These are phyloP conservation scores for Drosophila sproati DNA, from an alignment of 1,140 invertebrate species.

Conservation along the genomic window DNA sequence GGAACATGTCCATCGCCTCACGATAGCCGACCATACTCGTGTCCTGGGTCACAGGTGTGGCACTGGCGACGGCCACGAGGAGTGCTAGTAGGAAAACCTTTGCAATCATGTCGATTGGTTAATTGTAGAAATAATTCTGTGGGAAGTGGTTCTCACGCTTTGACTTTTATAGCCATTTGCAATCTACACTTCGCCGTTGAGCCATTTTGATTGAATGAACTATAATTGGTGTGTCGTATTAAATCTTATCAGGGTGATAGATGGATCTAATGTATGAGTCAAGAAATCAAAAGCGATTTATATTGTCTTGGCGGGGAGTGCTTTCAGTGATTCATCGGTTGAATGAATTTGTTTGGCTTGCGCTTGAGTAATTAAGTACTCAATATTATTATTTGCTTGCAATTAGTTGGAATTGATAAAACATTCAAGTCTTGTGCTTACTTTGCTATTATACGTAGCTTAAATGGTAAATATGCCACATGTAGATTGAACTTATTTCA, in stretches of 20 bases:
- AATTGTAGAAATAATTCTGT: slow-evolving; percentile 10
- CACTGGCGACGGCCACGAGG: slow-evolving; percentile 29
- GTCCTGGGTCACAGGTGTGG: slow-evolving; percentile 38
- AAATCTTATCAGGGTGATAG: neutral
- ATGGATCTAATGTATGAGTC: neutral
- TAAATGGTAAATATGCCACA: too few relatives aligned
- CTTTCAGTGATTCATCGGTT: neutral
- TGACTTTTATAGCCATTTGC: neutral
- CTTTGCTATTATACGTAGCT: neutral
- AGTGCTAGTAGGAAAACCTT: slow-evolving; percentile 45
- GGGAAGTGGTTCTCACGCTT: slow-evolving; percentile 1
- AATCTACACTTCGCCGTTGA: neutral
- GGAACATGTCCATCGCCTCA: slow-evolving; percentile 43
- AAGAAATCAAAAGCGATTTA: neutral
- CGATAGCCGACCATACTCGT: slow-evolving; percentile 32
- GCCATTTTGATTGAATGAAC: slow-evolving; percentile 48
- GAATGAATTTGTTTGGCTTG: neutral
- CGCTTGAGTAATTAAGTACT: neutral
- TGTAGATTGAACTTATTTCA: too few relatives aligned
- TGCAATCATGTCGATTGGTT: slow-evolving; percentile 41
- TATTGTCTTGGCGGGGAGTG: neutral
- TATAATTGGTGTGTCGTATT: slow-evolving; percentile 17
- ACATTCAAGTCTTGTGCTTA: neutral
- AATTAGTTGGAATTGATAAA: neutral
- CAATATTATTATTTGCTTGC: neutral